A percentile compares a stretch with the other conserved stretches of the same genome.
phyloP scores from a whole-genome alignment of 2,888 invertebrate species.

The Aspidiotus destructor region DNA sequence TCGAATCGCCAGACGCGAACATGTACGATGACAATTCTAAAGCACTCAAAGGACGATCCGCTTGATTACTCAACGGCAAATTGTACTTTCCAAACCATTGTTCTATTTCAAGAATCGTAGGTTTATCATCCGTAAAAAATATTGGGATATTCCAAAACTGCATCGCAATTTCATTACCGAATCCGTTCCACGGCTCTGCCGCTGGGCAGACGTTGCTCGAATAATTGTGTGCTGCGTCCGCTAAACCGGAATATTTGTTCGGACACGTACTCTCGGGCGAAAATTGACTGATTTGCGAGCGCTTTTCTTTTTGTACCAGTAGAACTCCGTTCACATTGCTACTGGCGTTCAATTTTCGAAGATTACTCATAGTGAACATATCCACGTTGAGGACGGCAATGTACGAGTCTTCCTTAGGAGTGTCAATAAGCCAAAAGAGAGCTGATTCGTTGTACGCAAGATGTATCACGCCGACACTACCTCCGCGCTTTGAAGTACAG shows the following conservation, averaged over 20 bases:
- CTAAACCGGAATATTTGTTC: constrained; percentile 57
- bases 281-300: background rate
- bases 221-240: constrained; percentile 37
- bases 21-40: constrained; percentile 77
- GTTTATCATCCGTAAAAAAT: constrained; percentile 58
- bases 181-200: constrained; percentile 62
- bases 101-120: constrained; percentile 48
- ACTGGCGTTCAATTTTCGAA: background rate
- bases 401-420: constrained; percentile 70
- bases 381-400: constrained; percentile 60
- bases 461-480: constrained; percentile 77
- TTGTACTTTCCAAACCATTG: constrained; percentile 59
- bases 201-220: constrained; percentile 42
- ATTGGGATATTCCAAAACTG: constrained; percentile 82
- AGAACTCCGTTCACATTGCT: constrained; percentile 2
- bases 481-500: constrained; percentile 68
- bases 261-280: constrained; percentile 67
- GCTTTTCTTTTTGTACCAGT: background rate
- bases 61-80: constrained; percentile 52
- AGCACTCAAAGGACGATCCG: constrained; percentile 69
- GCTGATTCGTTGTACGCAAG: constrained; percentile 56
- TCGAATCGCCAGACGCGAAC: constrained; percentile 78
- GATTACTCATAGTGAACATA: constrained; percentile 48
- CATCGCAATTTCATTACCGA: constrained; percentile 63
- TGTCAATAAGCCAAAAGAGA: constrained; percentile 59